Base-by-base conservation (phyloP, 2,113 vertebrate species). In the Cheirogaleus medius region DNA sequence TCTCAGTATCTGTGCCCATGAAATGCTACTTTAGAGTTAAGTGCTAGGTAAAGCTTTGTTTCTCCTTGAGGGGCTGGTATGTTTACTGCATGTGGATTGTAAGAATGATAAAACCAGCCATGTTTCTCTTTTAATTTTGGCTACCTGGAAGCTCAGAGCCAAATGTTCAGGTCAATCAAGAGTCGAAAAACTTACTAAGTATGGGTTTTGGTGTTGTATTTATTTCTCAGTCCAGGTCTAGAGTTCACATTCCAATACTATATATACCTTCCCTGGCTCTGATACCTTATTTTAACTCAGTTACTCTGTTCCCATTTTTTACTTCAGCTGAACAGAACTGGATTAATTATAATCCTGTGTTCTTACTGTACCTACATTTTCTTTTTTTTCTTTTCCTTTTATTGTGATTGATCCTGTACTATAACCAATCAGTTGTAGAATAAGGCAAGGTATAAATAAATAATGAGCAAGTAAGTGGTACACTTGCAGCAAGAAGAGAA, bases 371-470 rank as follows among this genome's bases (percentile, higher is more conserved):
- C 25, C 90, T 97, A 85, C 3, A 11, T n/a, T 94, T n/a, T 95
- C 47, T 90, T 74, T 8, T 73, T 89, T 87, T 34, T 25, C 37
- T 52, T 21, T 66, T 84, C n/a, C 23, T 68, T 95, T 86, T 76
- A 91, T 93, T 85, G 73, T 32, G 56, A 1, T 47, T 58, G 73
- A 80, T 80, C 12, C 20, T 89, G 63, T 84, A 76, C 56, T 71
- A 86, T 17, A 92, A 39, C 1, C 1, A 42, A 27, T 83, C 44
- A 10, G 89, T 93, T 76, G 74, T 86, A 23, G 56, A 80, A 91
- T 34, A 21, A 84, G 60, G 44, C 37, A 58, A 93, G 54, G 29
- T 80, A 74, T 91, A 94, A 94, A 91, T 95, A 97, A 93, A 83
- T 90, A 39, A 82, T 0, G 1, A 94, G 39, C 34, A 82, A 93